phyloP scores from a whole-genome alignment of 2,797 vertebrate species.

The Meda fulgida region DNA sequence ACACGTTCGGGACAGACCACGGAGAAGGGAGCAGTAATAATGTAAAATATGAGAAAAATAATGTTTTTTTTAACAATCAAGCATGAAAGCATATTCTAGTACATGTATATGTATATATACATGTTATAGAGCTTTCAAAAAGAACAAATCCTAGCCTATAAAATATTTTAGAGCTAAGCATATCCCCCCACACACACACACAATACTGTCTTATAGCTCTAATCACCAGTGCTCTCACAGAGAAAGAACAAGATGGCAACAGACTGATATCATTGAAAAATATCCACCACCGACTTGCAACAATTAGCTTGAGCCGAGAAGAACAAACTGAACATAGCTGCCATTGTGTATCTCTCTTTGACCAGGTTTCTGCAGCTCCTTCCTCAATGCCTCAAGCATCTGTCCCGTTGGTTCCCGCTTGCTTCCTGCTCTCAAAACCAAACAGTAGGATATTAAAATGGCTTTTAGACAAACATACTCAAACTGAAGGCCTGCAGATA shows the following conservation, averaged over 20 bases:
- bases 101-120: too few relatives aligned
- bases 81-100: too few relatives aligned
- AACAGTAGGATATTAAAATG: constrained; percentile 64
- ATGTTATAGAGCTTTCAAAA: not conserved
- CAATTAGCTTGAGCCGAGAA: constrained; percentile 45
- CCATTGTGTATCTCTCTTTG: constrained; percentile 39
- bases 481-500: constrained; percentile 61
- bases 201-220: not conserved
- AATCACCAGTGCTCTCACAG: not conserved
- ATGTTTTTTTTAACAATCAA: too few relatives aligned
- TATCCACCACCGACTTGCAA: constrained; percentile 39
- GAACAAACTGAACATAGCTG: constrained; percentile 25
- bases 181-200: too few relatives aligned
- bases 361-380: constrained; percentile 5
- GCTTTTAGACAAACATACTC: constrained; percentile 68
- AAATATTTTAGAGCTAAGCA: not conserved
- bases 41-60: too few relatives aligned
- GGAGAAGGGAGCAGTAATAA: too few relatives aligned
- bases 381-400: constrained; percentile 19
- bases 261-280: constrained; percentile 52
- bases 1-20: too few relatives aligned
- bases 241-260: constrained; percentile 3
- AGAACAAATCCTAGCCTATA: not conserved
- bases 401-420: constrained; percentile 29
- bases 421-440: constrained; percentile 54